These are phyloP conservation scores for Bufotes viridis DNA, from an alignment of 2,797 vertebrate species.

Conservation along the genomic window DNA sequence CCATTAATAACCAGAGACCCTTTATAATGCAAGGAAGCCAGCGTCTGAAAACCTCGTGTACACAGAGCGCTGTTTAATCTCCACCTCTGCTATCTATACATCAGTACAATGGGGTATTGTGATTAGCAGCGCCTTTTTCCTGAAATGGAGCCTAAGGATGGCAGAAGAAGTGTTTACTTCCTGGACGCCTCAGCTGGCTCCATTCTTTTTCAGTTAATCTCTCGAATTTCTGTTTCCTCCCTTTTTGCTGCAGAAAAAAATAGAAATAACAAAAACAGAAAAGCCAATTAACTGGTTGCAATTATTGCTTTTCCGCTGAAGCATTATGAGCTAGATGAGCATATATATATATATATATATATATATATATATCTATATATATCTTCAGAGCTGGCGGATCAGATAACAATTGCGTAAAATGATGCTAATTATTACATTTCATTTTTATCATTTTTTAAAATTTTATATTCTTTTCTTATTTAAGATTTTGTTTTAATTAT, in stretches of 20 bases:
- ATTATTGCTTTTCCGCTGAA: background rate
- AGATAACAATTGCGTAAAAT: too few species aligned
- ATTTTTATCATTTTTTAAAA: too few species aligned
- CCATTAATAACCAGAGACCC: background rate
- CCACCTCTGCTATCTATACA: background rate
- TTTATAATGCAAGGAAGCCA: background rate
- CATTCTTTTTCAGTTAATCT: slow-evolving; percentile 18
- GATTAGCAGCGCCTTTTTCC: background rate
- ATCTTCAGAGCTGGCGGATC: background rate
- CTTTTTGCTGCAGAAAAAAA: slow-evolving; percentile 4
- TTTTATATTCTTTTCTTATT: too few species aligned
- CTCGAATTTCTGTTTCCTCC: slow-evolving; percentile 18
- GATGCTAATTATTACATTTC: too few species aligned
- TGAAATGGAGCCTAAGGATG: slow-evolving; percentile 11
- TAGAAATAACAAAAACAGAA: background rate
- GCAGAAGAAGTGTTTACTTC: slow-evolving; percentile 43
- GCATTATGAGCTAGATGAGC: background rate
- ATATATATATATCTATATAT: too few species aligned
- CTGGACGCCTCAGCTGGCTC: background rate
- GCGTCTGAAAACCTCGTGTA: background rate
- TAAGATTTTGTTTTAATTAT: too few species aligned
- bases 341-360: too few species aligned
- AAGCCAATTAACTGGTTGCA: background rate
- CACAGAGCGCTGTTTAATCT: background rate
- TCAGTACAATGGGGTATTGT: slow-evolving; percentile 33